Percentiles rank a stretch among this genome's conserved stretches.
Evolutionary conservation across 2,888 invertebrate species (phyloP).

Genomic region (Tenodera sinensis): DNA sequence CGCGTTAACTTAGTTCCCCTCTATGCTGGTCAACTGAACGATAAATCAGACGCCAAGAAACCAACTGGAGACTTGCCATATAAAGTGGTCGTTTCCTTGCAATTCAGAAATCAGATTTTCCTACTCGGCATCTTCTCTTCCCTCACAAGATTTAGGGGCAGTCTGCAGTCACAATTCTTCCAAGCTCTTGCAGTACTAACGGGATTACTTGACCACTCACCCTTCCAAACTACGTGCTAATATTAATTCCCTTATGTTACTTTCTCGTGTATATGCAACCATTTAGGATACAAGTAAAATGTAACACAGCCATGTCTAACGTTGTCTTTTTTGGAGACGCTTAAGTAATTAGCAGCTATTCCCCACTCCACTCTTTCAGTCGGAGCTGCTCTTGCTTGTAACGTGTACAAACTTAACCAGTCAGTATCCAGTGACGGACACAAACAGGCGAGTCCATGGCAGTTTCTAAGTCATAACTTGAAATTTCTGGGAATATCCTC

Average conservation of each 20-base stretch:
- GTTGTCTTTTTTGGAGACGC: too few relatives aligned
- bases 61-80: neutral
- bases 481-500: too few relatives aligned
- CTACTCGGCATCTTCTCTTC: neutral
- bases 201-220: neutral
- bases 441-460: too few relatives aligned
- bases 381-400: too few relatives aligned
- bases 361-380: too few relatives aligned
- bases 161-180: neutral
- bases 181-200: neutral
- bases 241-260: neutral
- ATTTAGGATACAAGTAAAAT: neutral
- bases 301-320: too few relatives aligned
- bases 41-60: neutral
- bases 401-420: too few relatives aligned
- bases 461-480: too few relatives aligned
- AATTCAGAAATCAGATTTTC: neutral
- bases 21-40: neutral
- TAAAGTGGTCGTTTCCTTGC: neutral
- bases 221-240: neutral
- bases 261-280: neutral
- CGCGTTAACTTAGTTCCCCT: neutral
- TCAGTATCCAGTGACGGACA: too few relatives aligned
- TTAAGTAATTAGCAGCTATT: too few relatives aligned
- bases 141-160: neutral